These are phyloP conservation scores for Drosophila lini DNA, from an alignment of 1,140 invertebrate genomes.

Conservation along the genomic window DNA sequence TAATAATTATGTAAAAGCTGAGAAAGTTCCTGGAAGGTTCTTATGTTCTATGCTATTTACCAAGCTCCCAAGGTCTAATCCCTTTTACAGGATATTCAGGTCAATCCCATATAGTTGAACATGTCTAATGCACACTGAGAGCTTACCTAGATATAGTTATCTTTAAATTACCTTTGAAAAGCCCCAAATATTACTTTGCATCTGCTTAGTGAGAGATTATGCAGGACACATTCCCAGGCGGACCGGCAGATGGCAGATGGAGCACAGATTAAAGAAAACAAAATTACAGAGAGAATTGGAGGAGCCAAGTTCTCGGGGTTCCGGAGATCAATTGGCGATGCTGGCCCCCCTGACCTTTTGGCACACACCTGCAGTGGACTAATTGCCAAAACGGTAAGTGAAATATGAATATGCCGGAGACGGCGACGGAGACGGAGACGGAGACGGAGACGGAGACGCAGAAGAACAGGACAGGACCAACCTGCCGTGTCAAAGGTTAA, in stretches of 20 bases:
- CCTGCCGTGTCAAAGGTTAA: constrained; percentile 76
- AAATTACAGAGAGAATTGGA: constrained; percentile 35
- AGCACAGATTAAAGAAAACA: constrained; percentile 43
- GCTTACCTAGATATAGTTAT: constrained; percentile 18
- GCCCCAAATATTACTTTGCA: constrained; percentile 4
- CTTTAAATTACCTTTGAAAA: constrained; percentile 32
- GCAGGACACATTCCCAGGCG: neutral
- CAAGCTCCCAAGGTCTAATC: neutral
- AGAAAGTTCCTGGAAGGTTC: neutral
- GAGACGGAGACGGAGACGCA: neutral
- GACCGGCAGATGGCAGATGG: neutral
- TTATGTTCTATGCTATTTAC: neutral
- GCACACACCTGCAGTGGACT: constrained; percentile 62
- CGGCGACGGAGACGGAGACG: neutral
- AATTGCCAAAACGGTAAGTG: constrained; percentile 72
- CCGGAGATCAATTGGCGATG: constrained; percentile 67
- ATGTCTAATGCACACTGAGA: constrained; percentile 24
- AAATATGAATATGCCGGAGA: constrained; percentile 70
- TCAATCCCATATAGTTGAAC: neutral
- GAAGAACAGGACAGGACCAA: constrained; percentile 11
- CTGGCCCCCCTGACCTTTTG: constrained; percentile 8
- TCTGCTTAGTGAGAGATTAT: constrained; percentile 28
- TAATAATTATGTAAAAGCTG: neutral
- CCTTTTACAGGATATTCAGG: constrained; percentile 3
- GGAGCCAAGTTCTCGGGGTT: constrained; percentile 20